Base-by-base conservation (phyloP, 1,140 invertebrate species). In the Lepidurus couesii region DNA sequence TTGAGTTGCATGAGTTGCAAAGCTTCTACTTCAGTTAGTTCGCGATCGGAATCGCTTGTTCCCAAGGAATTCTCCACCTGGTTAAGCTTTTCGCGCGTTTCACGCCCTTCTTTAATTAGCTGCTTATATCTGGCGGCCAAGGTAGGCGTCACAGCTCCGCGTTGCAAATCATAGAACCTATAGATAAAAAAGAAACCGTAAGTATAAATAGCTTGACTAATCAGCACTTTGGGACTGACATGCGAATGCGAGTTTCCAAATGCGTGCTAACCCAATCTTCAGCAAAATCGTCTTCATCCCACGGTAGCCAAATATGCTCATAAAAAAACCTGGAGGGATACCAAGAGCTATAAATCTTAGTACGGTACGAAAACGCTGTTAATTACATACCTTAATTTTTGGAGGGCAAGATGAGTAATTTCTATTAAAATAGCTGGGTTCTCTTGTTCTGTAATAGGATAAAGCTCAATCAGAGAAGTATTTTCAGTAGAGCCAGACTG, bases 91-190 rank as follows among this genome's bases (percentile, higher is more conserved):
- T 65, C 53, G 13, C 53, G 53, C 7, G 53, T 65, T 16, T 65
- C 53, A 16, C 53, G 53, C 16, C 53, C 53, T 65, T 65, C 53
- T 65, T 65, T 65, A 65, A 65, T 65, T 65, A 65, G 53, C 21
- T 65, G 53, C 13, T 65, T 65, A 16, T 65, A 65, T 65, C 53
- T 21, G 53, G 53, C 53, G 7, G 53, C 53, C n/a, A 65, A 65
- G 53, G 53, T 65, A 21, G 21, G 53, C n/a, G 53, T 21, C 53
- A 65, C 53, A 65, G 53, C 53, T 16, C 53, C 53, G 21, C 53
- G 53, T 65, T 79, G 47, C 77, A 80, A 80, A 73, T 79, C 78
- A 34, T 77, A 78, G 73, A 73, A 79, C n/a, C 9, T 78, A 24
- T 47, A 3, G 24, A 42, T 8, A 42, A 78, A 42, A 42, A 42